Conservation (phyloP, 2,113 vertebrate genomes). For the Rhagologus leucostigma region DNA sequence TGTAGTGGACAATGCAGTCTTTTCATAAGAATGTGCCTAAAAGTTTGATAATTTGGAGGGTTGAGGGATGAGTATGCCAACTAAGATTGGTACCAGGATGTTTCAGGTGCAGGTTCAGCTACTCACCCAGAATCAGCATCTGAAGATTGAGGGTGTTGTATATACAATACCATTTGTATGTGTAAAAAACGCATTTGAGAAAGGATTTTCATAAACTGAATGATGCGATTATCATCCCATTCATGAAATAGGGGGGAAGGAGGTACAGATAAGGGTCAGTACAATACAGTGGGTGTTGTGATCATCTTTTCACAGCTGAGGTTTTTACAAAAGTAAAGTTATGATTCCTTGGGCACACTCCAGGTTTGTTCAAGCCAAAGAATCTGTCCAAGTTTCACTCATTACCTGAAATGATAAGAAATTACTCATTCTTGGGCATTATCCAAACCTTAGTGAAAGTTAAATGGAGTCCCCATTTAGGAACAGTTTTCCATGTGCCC, state of each 20-base stretch:
- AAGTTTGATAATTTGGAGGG: not conserved
- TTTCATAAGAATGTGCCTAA: not conserved
- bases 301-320: not conserved
- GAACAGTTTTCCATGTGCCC: not conserved
- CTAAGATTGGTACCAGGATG: not conserved
- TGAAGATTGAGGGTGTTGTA: not conserved
- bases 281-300: not conserved
- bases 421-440: not conserved
- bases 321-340: not conserved
- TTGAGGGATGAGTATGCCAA: not conserved
- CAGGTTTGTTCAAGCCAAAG: not conserved
- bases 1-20: not conserved
- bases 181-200: not conserved
- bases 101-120: not conserved
- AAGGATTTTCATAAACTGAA: not conserved
- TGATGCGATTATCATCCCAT: not conserved
- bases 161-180: not conserved
- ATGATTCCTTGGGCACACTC: not conserved
- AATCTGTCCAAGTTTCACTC: not conserved
- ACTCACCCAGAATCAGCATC: not conserved
- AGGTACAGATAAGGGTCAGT: not conserved
- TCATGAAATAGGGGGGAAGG: not conserved
- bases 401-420: not conserved
- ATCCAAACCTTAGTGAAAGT: not conserved
- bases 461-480: not conserved